Base-by-base conservation (phyloP, 2,797 vertebrate genomes). In the Characodon lateralis region DNA sequence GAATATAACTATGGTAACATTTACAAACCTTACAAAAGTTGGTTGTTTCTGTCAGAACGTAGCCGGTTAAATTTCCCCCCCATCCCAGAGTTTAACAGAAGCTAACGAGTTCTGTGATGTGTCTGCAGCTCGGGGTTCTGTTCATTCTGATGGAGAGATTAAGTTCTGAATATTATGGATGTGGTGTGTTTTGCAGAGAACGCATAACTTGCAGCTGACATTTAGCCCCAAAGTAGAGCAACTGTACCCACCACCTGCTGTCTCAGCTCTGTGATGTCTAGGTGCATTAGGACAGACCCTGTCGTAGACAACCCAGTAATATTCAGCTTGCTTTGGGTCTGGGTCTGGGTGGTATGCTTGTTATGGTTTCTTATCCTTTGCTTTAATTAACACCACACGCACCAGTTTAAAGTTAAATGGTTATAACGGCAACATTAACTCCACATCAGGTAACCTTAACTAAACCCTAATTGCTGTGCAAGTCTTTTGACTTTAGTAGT, bases 111-210 rank as follows among this genome's bases (percentile, higher is more conserved):
- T 46, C 0, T n/a, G 20, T n/a, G 20, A 39, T 18, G 26, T n/a
- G 41, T 41, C 2, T 1, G 16, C 12, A 53, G 73, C 24, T n/a
- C 48, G 10, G 6, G 65, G 9, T 58, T 24, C 14, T 50, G 58
- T 28, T 63, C 1, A 41, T 20, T n/a, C 0, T 66, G 61, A 71
- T 14, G 59, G 22, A 59, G 50, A 55, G 31, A 61, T 51, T 39
- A 58, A 3, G 6, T 48, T 58, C 9, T 68, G 56, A 63, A 8
- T 16, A 22, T 71, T 76, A 72, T 83, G 72, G 85, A 83, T 87
- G 78, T 90, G 81, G 78, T 77, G 79, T 78, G 76, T 2, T 5
- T 41, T 59, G 56, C n/a, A 53, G 48, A 20, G 31, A 48, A 31
- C 35, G 39, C 69, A 8, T 5, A 48, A 13, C 28, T 59, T 28